phyloP scores from a whole-genome alignment of 1,140 invertebrate genomes.

The Acyrthosiphon pisum region DNA sequence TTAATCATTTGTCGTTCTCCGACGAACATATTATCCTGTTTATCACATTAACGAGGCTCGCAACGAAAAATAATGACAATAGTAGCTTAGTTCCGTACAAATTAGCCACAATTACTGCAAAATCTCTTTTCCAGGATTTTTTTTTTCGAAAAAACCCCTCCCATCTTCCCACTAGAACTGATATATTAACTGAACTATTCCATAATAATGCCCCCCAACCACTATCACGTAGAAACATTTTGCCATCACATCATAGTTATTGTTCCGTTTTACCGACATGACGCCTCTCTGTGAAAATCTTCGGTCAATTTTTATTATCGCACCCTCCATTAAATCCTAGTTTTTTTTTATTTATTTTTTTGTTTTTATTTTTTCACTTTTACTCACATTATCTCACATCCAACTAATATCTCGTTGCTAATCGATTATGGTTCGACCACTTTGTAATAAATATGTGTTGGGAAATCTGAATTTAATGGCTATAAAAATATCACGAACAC shows the following conservation, averaged over 20 bases:
- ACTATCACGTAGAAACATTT: not conserved
- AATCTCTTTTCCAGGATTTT: not conserved
- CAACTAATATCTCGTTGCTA: not conserved
- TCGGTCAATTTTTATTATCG: not conserved
- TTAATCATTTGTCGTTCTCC: conserved; percentile 10
- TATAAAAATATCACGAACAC: conserved; percentile 22
- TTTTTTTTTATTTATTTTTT: not conserved
- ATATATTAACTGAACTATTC: not conserved
- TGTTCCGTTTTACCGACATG: not conserved
- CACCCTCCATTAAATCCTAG: not conserved
- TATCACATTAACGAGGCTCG: not conserved
- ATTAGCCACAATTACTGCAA: not conserved
- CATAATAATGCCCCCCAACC: not conserved
- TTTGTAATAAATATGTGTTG: not conserved
- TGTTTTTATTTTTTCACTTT: not conserved
- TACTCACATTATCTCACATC: not conserved
- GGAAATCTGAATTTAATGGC: conserved; percentile 40
- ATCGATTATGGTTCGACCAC: conserved; percentile 1
- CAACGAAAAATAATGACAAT: not conserved
- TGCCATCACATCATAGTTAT: not conserved
- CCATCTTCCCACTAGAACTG: too few relatives aligned
- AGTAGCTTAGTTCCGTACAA: not conserved
- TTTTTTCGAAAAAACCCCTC: not conserved
- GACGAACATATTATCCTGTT: not conserved
- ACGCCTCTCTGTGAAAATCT: not conserved